A percentile compares a stretch with the other conserved stretches of the same genome.
These are phyloP conservation scores for Aldrovandia affinis DNA, from an alignment of 2,797 vertebrate species.

Conservation along the genomic window DNA sequence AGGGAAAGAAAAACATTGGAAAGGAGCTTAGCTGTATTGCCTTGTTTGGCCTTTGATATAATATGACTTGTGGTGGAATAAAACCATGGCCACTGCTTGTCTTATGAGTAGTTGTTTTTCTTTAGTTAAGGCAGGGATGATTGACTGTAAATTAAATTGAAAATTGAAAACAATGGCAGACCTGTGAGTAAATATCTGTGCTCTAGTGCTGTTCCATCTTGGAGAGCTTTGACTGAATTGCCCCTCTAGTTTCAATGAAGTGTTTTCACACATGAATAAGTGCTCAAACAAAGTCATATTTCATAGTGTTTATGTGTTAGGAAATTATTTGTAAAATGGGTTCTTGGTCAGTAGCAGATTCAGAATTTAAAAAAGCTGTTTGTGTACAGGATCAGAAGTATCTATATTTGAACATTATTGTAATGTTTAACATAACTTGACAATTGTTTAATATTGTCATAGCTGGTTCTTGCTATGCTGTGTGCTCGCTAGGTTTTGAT, in stretches of 20 bases:
- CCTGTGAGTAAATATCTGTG: constrained; percentile 65
- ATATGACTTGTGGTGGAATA: constrained; percentile 64
- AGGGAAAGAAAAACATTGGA: constrained; percentile 72
- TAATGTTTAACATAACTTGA: too few species aligned
- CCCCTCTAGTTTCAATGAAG: neutral
- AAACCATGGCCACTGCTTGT: constrained; percentile 55
- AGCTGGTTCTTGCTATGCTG: neutral
- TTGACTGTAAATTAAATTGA: constrained; percentile 59
- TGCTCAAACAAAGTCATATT: too few species aligned
- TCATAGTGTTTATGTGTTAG: too few species aligned
- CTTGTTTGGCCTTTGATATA: constrained; percentile 42
- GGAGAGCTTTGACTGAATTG: neutral
- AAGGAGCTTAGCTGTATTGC: constrained; percentile 49
- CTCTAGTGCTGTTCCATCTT: constrained; percentile 47
- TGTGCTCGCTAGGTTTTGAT: neutral
- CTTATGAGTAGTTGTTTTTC: constrained; percentile 73
- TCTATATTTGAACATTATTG: neutral
- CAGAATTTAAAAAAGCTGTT: too few species aligned
- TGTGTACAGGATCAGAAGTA: too few species aligned
- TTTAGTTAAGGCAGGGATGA: constrained; percentile 73
- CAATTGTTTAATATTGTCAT: too few species aligned
- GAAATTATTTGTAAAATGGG: too few species aligned
- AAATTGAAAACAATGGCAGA: constrained; percentile 68
- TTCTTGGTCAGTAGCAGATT: too few species aligned
- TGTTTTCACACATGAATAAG: constrained; percentile 10